These are phyloP conservation scores for Nineta flava DNA, from an alignment of 2,888 invertebrate species.

Conservation along the genomic window DNA sequence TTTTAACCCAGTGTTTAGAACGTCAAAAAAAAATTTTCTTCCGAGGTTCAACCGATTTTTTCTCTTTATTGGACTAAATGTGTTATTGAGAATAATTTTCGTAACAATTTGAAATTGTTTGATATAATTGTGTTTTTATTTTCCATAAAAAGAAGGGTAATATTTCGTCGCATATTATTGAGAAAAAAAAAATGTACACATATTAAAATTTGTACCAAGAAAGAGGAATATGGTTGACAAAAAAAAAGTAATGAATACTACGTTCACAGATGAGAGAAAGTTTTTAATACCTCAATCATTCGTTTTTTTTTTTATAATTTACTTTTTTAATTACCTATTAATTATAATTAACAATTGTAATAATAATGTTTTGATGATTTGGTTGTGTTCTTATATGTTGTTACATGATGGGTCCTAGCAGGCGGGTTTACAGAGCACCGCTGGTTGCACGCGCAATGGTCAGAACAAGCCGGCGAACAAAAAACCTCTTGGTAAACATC, in stretches of 20 bases:
- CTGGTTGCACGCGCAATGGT: constrained; percentile 1
- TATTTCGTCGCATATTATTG: neutral
- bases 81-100: too few species aligned
- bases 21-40: too few species aligned
- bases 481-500: constrained; percentile 5
- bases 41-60: too few species aligned
- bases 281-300: too few species aligned
- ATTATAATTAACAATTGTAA: constrained; percentile 1
- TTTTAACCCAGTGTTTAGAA: too few species aligned
- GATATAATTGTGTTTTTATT: neutral
- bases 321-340: neutral
- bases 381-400: constrained; percentile 13
- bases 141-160: neutral
- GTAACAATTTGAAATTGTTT: too few species aligned
- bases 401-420: constrained; percentile 12
- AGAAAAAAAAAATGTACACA: neutral
- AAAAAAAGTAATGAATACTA: too few species aligned
- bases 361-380: constrained; percentile 7
- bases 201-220: neutral
- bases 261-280: too few species aligned
- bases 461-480: neutral
- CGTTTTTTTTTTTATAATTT: neutral
- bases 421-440: constrained; percentile 10
- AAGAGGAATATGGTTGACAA: neutral
- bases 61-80: too few species aligned